Evolutionary conservation across 2,888 invertebrate genomes (phyloP).

Genomic region (Agonopterix alstromeriana): DNA sequence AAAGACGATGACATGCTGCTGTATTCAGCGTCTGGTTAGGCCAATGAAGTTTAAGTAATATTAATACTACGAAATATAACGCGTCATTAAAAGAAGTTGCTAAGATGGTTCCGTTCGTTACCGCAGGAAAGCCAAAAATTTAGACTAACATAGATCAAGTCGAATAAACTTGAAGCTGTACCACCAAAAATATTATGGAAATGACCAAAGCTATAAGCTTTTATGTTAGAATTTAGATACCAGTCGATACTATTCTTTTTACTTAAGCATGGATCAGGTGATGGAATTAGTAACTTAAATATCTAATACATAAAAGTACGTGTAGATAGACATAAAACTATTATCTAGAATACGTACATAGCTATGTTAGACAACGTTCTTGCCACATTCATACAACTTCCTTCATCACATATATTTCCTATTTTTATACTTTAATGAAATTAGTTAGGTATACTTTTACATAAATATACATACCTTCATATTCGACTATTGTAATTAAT

Average conservation of each 20-base stretch:
- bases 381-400: constrained; percentile 48
- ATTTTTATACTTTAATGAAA: constrained; percentile 34
- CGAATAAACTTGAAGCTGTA: constrained; percentile 37
- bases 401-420: constrained; percentile 46
- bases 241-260: constrained; percentile 21
- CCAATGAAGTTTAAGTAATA: constrained; percentile 1
- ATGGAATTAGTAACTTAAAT: constrained; percentile 10
- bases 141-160: constrained; percentile 33
- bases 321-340: constrained; percentile 13
- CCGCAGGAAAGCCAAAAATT: constrained; percentile 55
- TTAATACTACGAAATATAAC: constrained; percentile 1
- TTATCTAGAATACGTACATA: constrained; percentile 20
- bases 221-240: constrained; percentile 28
- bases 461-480: constrained; percentile 28
- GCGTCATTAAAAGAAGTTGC: background rate
- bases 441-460: constrained; percentile 38
- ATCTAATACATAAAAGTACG: constrained; percentile 9
- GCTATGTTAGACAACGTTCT: constrained; percentile 44
- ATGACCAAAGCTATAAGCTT: constrained; percentile 73
- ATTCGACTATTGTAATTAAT: constrained; percentile 13
- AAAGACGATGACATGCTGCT: background rate
- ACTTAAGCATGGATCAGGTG: constrained; percentile 12
- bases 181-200: constrained; percentile 52
- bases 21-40: background rate
- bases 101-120: constrained; percentile 18